Evolutionary conservation across 2,113 vertebrate genomes (phyloP), one percentile per base, ranked within the genome.

Genomic region (Platichthys flesus): DNA sequence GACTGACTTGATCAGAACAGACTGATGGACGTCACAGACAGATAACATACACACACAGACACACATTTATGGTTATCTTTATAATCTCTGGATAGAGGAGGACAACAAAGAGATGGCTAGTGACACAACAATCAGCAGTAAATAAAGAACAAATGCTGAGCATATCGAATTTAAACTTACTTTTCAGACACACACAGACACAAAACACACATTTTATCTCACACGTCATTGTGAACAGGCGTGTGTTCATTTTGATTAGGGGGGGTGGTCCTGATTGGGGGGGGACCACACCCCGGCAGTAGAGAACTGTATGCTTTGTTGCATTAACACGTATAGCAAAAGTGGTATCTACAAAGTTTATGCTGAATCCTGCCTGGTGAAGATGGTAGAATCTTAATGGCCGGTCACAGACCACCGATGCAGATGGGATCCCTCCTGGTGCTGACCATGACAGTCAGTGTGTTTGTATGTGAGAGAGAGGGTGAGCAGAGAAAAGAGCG

Each of bases 1-100:
- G 85, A 90, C 85, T 86, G 87, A 89, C 82, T 85, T 58, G 45
- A 76, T 83, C 64, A 76, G 76, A 54, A 84, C 67, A 77, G 71
- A 85, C 74, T 59, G 79, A 74, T 49, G 58, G 66, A 81, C 73
- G 42, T 70, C 79, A 88, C 71, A 79, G 67, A 87, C 77, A 88
- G 56, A 76, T 5, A 74, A 88, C 71, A 63, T 23, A 42, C 40
- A 42, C 10, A 67, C 10, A 67, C 51, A 77, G 18, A 71, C 20
- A 79, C 35, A 74, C 76, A 42, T 58, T 81, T 4, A 64, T 28
- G 26, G 73, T 82, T 84, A 85, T 73, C 20, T 28, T 80, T 21
- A 71, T 58, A 16, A n/a, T 55, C 23, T 35, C 9, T 20, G 7
- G 52, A 58, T 21, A 67, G 14, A 23, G 35, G 21, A 42, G 13